Conservation (phyloP, 2,113 vertebrate genomes). For the Aegotheles bennettii region DNA sequence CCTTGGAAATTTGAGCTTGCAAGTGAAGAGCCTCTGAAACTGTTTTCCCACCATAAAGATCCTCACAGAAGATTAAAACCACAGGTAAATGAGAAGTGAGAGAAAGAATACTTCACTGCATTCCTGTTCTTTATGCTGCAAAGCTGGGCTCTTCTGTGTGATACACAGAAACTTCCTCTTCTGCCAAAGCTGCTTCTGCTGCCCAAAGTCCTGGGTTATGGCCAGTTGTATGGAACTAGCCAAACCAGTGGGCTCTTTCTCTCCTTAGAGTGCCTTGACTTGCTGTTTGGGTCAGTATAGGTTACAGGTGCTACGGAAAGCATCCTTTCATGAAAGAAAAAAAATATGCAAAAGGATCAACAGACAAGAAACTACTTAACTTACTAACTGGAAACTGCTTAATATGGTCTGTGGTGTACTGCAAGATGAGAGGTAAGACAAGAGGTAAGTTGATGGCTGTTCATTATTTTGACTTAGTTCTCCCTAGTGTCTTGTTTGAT, state of each 20-base stretch:
- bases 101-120: neutral
- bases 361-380: neutral
- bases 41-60: neutral
- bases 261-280: neutral
- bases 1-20: neutral
- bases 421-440: neutral
- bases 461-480: neutral
- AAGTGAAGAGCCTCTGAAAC: neutral
- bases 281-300: neutral
- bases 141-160: rapidly evolving
- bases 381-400: neutral
- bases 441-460: neutral
- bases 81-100: neutral
- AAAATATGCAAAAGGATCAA: neutral
- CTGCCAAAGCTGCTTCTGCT: neutral
- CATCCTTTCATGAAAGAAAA: neutral
- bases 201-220: neutral
- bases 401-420: neutral
- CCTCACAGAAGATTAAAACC: neutral
- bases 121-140: neutral
- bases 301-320: neutral
- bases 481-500: neutral
- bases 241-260: neutral
- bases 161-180: neutral
- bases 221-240: neutral